Percentiles rank a stretch among this genome's conserved stretches.
phyloP scores from a whole-genome alignment of 1,140 invertebrate species.

The Drosophila cardini region DNA sequence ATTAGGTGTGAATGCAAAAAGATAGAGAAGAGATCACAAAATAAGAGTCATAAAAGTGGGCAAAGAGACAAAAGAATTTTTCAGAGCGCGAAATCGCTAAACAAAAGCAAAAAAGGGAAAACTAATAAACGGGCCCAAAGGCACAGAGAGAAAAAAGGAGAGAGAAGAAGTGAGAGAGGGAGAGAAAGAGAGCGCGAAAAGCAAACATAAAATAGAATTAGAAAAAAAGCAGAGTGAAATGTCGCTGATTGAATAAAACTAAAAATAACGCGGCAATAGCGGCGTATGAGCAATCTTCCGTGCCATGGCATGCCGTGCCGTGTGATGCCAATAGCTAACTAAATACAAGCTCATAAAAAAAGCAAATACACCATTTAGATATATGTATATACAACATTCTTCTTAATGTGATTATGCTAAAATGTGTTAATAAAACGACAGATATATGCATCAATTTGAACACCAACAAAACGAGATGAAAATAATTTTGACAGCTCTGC shows the following conservation, averaged over 20 bases:
- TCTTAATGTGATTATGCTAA: conserved; percentile 49
- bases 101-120: conserved; percentile 54
- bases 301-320: conserved; percentile 32
- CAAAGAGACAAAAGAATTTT: conserved; percentile 27
- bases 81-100: conserved; percentile 25
- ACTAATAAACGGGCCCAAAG: conserved; percentile 28
- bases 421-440: conserved; percentile 58
- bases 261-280: conserved; percentile 76
- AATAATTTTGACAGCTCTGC: conserved; percentile 70
- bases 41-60: conserved; percentile 18
- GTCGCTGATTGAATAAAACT: conserved; percentile 80
- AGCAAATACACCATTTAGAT: conserved; percentile 10
- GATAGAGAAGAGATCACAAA: conserved; percentile 6
- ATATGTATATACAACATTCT: conserved; percentile 45
- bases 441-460: conserved; percentile 28
- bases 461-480: conserved; percentile 52
- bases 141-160: background rate
- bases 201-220: conserved; percentile 19
- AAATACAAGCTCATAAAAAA: conserved; percentile 38
- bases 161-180: too few species aligned
- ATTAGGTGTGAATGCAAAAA: conserved; percentile 59
- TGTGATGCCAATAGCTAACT: conserved; percentile 30
- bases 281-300: conserved; percentile 73
- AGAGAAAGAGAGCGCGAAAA: background rate
- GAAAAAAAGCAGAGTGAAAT: conserved; percentile 67